Evolutionary conservation across 2,888 invertebrate species (phyloP).

Genomic region (Sabatieria punctata): DNA sequence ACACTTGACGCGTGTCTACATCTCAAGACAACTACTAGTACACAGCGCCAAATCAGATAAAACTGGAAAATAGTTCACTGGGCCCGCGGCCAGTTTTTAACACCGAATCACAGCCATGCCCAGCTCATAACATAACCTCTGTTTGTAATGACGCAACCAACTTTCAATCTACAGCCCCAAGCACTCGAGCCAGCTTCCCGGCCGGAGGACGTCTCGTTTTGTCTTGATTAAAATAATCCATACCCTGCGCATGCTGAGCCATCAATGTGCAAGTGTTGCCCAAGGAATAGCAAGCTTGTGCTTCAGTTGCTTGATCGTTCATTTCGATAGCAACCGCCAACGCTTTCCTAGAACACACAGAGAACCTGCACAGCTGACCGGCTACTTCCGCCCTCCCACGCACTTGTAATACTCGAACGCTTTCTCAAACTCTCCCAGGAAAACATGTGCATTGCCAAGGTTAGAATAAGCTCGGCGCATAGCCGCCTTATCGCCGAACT

Average conservation of each 20-base stretch:
- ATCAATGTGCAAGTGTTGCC: conserved; percentile 89
- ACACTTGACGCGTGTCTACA: no score
- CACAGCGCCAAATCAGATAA: no score
- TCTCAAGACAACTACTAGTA: no score
- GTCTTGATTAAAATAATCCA: no score
- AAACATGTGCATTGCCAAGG: conserved; percentile 84
- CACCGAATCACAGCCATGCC: no score
- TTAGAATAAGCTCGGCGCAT: conserved; percentile 96
- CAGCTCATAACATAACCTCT: no score
- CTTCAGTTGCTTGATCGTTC: conserved; percentile 80
- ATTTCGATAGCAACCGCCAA: conserved; percentile 73
- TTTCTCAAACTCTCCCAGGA: conserved; percentile 65
- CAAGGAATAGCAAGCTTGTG: conserved; percentile 88
- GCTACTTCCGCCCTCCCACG: not conserved
- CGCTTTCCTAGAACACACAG: conserved; percentile 46
- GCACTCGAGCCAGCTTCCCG: no score
- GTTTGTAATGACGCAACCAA: no score
- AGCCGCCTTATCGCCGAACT: conserved; percentile 74
- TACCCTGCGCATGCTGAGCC: conserved; percentile 54
- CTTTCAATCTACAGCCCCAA: no score
- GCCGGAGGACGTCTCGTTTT: no score
- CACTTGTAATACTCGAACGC: conserved; percentile 16
- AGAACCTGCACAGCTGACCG: not conserved
- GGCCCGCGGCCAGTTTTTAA: no score
- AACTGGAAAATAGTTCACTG: no score